Evolutionary conservation across 2,113 vertebrate species (phyloP), one percentile per base, ranked within the genome.

Genomic region (Lamprotornis superbus): DNA sequence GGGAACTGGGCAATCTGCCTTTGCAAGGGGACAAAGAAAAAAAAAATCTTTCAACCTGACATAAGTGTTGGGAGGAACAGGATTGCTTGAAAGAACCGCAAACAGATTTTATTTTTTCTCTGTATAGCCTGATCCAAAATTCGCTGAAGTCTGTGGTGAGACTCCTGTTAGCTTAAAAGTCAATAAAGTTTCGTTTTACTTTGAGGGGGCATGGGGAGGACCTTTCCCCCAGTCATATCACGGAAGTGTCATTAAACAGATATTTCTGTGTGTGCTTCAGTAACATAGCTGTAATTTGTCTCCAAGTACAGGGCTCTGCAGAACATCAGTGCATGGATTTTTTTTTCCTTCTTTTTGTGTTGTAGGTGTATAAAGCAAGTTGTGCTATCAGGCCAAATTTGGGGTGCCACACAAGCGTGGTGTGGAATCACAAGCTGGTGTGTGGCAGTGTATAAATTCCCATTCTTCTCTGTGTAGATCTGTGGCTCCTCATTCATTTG

Each of bases 301-400:
- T 83, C 42, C 31, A 37, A 14, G 49, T 28, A 15, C 23, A n/a
- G 52, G 6, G 64, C 55, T 88, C 49, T 57, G 40, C n/a, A 80
- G 73, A 87, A 75, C 33, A 49, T 16, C 30, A 15, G 23, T 33
- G 19, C 8, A 1, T 20, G 16, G 16, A 19, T 64, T 2, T 30
- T 27, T 46, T 16, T 10, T 17, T 16, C 13, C 4, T 8, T 2
- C 3, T 17, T 73, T 67, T 83, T 9, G 1, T 27, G 14, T 31
- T 64, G 15, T 52, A 42, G 15, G 20, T 61, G 10, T 40, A 37
- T 59, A n/a, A 25, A 83, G 31, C 25, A 69, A 33, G 15, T 60
- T 0, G 0, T 37, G 49, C 1, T 64, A 7, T 15, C 37, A 24
- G 49, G 44, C 15, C 1, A 3, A 30, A 40, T 22, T 35, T 19